phyloP scores from a whole-genome alignment of 2,113 vertebrate species.

The Eudyptes chrysolophus region DNA sequence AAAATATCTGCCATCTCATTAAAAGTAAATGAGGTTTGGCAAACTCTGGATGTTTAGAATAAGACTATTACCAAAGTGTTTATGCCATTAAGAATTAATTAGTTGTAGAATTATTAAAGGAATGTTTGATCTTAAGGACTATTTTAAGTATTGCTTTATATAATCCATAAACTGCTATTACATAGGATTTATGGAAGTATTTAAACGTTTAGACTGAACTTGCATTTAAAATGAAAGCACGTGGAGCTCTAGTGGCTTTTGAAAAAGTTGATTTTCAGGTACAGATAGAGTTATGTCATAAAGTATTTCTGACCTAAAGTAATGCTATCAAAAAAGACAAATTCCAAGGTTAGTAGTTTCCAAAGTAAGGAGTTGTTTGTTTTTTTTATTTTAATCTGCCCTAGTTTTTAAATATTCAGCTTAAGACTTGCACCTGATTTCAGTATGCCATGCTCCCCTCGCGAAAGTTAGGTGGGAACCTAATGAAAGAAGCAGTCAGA shows the following conservation, averaged over 20 bases:
- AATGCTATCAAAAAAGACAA: background rate
- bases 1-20: constrained; percentile 46
- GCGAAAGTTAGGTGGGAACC: background rate
- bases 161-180: background rate
- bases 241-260: background rate
- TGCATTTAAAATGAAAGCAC: background rate
- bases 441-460: background rate
- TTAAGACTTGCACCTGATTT: background rate
- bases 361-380: background rate
- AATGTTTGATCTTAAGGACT: constrained; percentile 4
- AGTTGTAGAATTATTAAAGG: background rate
- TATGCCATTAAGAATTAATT: background rate
- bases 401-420: background rate
- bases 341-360: background rate
- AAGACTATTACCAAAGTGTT: background rate
- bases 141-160: background rate
- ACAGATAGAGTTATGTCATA: background rate
- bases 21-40: constrained; percentile 40
- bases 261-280: background rate
- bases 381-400: background rate
- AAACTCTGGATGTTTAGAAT: constrained; percentile 2
- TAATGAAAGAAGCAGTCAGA: background rate
- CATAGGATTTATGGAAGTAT: background rate
- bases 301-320: background rate
- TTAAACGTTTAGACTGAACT: background rate